Conservation (phyloP, 1,140 invertebrate genomes). For the Camponotus vicinus region DNA sequence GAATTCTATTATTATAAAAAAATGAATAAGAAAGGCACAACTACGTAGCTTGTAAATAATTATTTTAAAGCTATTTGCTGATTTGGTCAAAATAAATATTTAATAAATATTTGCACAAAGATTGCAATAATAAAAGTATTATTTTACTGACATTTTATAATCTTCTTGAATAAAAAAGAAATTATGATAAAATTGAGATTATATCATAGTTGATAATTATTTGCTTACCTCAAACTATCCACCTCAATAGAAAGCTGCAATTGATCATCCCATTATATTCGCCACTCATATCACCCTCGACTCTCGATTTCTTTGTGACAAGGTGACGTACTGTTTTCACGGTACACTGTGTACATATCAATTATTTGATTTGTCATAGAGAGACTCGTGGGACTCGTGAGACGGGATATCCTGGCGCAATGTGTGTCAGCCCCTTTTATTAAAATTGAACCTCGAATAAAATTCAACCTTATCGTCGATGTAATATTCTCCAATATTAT, state of each 20-base stretch:
- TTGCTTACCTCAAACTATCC: background rate
- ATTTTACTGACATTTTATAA: background rate
- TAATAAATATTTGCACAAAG: background rate
- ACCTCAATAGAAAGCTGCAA: slow-evolving; percentile 13
- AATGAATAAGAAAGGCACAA: background rate
- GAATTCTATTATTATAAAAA: background rate
- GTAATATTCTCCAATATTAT: slow-evolving; percentile 27
- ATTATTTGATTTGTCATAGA: slow-evolving; percentile 61
- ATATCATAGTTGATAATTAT: slow-evolving; percentile 35
- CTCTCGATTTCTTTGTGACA: slow-evolving; percentile 53
- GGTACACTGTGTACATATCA: slow-evolving; percentile 40
- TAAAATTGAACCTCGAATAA: slow-evolving; percentile 50
- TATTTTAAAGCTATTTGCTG: background rate
- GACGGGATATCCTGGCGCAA: slow-evolving; percentile 38
- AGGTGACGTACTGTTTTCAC: slow-evolving; percentile 55
- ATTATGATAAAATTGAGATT: background rate
- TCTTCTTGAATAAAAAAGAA: background rate
- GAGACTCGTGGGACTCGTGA: slow-evolving; percentile 57
- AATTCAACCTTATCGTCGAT: slow-evolving; percentile 25
- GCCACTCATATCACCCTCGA: slow-evolving; percentile 44
- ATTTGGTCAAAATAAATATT: background rate
- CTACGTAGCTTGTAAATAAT: background rate
- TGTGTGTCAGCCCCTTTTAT: slow-evolving; percentile 38
- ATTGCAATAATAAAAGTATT: background rate
- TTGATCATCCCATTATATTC: slow-evolving; percentile 38